Evolutionary conservation across 2,113 vertebrate species (phyloP), one percentile per base, ranked within the genome.

Genomic region (Hippoglossus stenolepis): DNA sequence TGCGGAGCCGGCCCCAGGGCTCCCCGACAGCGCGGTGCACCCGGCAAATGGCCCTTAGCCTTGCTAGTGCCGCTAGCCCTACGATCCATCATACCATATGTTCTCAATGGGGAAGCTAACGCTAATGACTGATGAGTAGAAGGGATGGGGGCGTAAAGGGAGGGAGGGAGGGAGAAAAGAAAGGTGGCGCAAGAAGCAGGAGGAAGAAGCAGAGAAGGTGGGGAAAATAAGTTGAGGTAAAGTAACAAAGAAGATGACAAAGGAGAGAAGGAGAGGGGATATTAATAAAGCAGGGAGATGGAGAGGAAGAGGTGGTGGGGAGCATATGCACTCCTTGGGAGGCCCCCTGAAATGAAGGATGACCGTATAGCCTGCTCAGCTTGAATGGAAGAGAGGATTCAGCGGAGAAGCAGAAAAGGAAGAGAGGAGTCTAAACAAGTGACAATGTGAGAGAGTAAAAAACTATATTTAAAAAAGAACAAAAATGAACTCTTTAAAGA

Each of bases 1-100:
- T 94, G 93, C 85, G 87, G 88, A 82, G 82, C 79, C 26, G 82
- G 89, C 90, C 91, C 86, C 80, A 73, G 77, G 76, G 77, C 77
- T 77, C 85, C 82, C 91, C 93, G 75, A 91, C 92, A 85, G 94
- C 62, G 89, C 86, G 72, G 84, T 84, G 90, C 91, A 92, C 87
- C 90, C 91, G 90, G 94, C 93, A 95, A 95, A 95, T 94, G 92
- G 95, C 93, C 94, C 93, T 94, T 95, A 94, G 94, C 93, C 92
- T 93, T 86, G 85, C 93, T 93, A 94, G 92, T 80, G 85, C 93
- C 88, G 82, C 92, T 93, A 94, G 93, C 93, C 86, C 93, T 91
- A 49, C 90, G 78, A 95, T 95, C 93, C 94, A 95, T 95, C 95
- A 95, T 92, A 93, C 93, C 95, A 95, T 94, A 95, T 95, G 94